Base-by-base conservation (phyloP, 2,888 invertebrate species). In the Amiota minor region DNA sequence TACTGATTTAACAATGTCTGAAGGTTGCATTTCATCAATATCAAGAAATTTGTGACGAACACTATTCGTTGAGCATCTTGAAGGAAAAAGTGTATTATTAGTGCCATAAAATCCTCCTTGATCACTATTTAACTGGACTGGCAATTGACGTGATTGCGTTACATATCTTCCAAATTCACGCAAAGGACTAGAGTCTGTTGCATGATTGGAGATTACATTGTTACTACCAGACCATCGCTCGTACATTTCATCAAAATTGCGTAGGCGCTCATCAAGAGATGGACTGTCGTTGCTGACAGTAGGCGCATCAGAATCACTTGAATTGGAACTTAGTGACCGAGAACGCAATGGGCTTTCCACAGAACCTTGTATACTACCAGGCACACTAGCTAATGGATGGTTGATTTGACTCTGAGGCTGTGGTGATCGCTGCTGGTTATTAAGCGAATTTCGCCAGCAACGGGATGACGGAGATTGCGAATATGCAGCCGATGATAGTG, bases 1-100 rank as follows among this genome's bases (percentile, higher is more conserved):
- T 82, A 98, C 93, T 35, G 97, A 96, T 86, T 96, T 96, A 55
- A 97, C 96, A 84, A 98, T 97, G 83, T 97, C 97, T 35, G 98
- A 98, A 0, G 97, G 98, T 88, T 97, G 96, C 86, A 95, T 94
- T 75, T 95, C 92, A 87, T 96, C 95, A 75, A 96, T 91, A 82
- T 96, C 95, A 59, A 96, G 92, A 72, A 96, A 91, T 82, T 95
- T 94, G 85, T 95, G 95, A 84, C 95, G 95, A 50, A 93, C 83
- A 65, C 80, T 83, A 74, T 83, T 84, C 1, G 82, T 76, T 9
- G 84, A 71, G 10, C 92, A 79, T 92, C 92, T 78, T 92, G 91
- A 75, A 91, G 92, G 89, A 69, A 77, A 46, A 11, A 73, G 69
- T 14, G 75, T 73, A 2, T 59, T 53, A 47, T 81, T 82, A 79